Base-by-base conservation (phyloP, 2,888 invertebrate species). In the Drosophila dives region DNA sequence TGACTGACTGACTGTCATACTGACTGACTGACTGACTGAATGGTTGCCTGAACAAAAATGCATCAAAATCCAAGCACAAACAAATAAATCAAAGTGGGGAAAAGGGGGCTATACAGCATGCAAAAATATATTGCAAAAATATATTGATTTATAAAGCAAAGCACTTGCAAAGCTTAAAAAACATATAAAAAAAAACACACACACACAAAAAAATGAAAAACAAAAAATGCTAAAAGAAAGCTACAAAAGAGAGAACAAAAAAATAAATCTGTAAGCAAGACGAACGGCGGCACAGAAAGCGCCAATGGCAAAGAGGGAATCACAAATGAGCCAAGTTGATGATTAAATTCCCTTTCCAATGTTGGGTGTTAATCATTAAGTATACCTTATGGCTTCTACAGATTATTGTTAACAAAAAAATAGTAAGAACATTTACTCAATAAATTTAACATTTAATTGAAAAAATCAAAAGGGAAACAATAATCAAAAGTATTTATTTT, bases 71-170 rank as follows among this genome's bases (percentile, higher is more conserved):
- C 61, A 63, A 54, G 72, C 56, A 64, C 64, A 81, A 67, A 68
- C 56, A 74, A 66, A 58, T 66, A 75, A 66, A 64, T 66, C 63
- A 63, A 54, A 58, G 50, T 49, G 38, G 40, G 62, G 34, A 38
- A 49, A 42, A 51, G 33, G 38, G 33, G 60, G 55, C 26, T 32
- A 23, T 38, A 8, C 45, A 63, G 34, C 56, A 81, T 83, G 87
- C 73, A 69, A 74, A 81, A 86, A 79, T 89, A 84, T 84, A 86
- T 89, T 86, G 90, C 83, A 82, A 73, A 82, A 75, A 72, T 89
- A 86, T 89, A 86, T 86, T 86, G 85, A 86, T 86, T 85, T 87
- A 89, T 76, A 81, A 76, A 78, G 79, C 75, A 81, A 75, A 86
- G 83, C 68, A 75, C 85, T 74, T 73, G 83, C 82, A 51, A 33